These are phyloP conservation scores for Andrena minutula DNA, from an alignment of 2,888 invertebrate species.

Conservation along the genomic window DNA sequence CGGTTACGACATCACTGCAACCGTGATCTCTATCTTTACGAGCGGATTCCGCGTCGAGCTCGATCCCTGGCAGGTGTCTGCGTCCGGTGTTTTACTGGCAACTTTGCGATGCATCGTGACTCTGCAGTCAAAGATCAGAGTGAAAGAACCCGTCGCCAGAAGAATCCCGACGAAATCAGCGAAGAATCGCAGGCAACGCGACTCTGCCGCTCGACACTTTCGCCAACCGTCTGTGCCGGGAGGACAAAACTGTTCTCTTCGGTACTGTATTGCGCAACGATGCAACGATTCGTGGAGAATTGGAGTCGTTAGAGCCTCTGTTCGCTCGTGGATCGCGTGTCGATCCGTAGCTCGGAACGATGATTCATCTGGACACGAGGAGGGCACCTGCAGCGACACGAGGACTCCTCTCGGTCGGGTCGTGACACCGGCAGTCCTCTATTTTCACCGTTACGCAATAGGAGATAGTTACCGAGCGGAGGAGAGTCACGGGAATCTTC, in stretches of 20 bases:
- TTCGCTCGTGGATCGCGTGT: conserved; percentile 32
- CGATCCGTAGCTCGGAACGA: conserved; percentile 34
- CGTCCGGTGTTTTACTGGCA: neutral
- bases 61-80: conserved; percentile 40
- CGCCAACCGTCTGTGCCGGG: neutral
- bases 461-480: conserved; percentile 42
- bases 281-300: conserved; percentile 30
- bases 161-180: neutral
- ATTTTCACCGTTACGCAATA: conserved; percentile 73
- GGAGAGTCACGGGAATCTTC: conserved; percentile 42
- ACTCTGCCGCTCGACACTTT: conserved; percentile 7
- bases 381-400: conserved; percentile 60
- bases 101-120: neutral
- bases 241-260: neutral
- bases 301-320: conserved; percentile 23
- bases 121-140: no score
- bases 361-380: conserved; percentile 53
- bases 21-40: conserved; percentile 67
- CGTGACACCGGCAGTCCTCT: conserved; percentile 65
- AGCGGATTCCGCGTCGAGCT: conserved; percentile 37
- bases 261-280: conserved; percentile 26
- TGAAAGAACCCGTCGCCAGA: neutral
- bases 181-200: neutral
- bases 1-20: conserved; percentile 63
- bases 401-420: conserved; percentile 46